Base-by-base conservation (phyloP, 37 sponge, comb jelly and placozoan species). In the Hexactinellida sp. region DNA sequence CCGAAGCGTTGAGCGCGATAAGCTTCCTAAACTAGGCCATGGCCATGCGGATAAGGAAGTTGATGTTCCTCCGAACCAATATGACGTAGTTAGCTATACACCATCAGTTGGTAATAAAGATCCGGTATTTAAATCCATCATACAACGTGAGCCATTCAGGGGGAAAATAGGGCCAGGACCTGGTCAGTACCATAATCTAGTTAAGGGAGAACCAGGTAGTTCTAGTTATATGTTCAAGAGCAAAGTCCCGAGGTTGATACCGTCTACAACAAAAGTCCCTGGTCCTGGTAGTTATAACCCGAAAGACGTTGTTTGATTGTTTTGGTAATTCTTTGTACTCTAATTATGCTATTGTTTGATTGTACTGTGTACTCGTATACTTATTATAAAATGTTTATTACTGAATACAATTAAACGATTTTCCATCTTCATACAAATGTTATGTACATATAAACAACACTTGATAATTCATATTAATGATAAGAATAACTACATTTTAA, bases 31-130 rank as follows among this genome's bases (percentile, higher is more conserved):
- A n/a, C 21, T 63, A 63, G 76, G 76, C 34, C 76, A 63, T 63
- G 76, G 76, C 76, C 76, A 63, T 28, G 76, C 76, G 76, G 76
- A 63, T n/a, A 63, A 63, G 34, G 76, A 63, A 63, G 76, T 63
- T 21, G 76, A 63, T 63, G 76, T 63, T 25, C 76, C 76, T 63
- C 76, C 76, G 3, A 63, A 63, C 76, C 76, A 63, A 28, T 63
- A 63, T 28, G 76, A 63, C 76, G 76, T 63, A 63, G 76, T 63
- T 10, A 10, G 30, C 30, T 63, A 63, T 23, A 25, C 76, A 5
- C 34, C 76, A 3, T n/a, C 21, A 7, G 76, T 63, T 28, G 76
- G 76, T 7, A 63, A 63, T 63, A 63, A 63, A 28, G 76, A 63
- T 23, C 32, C 76, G 3, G 76, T 63, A 10, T 63, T 63, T 23